phyloP scores from a whole-genome alignment of 2,888 invertebrate genomes.

The Nowickia ferox region DNA sequence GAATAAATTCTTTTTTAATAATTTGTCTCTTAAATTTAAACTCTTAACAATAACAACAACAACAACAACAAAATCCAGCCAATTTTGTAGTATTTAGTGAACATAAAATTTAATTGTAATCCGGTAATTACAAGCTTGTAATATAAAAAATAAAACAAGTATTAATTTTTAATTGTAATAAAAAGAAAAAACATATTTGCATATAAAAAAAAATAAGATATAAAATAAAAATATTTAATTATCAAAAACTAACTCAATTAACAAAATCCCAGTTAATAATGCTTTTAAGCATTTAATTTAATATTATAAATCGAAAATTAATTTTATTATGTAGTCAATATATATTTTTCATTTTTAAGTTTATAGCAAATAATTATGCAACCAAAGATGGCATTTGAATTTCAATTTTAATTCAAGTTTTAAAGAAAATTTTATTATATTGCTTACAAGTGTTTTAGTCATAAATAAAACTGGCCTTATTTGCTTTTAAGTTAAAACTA shows the following conservation, averaged over 20 bases:
- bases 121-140: constrained; percentile 54
- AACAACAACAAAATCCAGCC: constrained; percentile 59
- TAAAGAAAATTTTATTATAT: constrained; percentile 25
- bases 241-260: constrained; percentile 15
- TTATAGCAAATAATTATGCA: constrained; percentile 68
- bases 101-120: constrained; percentile 39
- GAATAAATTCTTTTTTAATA: constrained; percentile 27
- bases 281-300: constrained; percentile 53
- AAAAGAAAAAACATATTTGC: not conserved
- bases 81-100: constrained; percentile 65
- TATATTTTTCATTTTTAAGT: constrained; percentile 52
- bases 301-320: constrained; percentile 10
- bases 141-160: constrained; percentile 38
- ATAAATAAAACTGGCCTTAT: constrained; percentile 68
- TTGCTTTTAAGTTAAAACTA: constrained; percentile 69
- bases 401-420: constrained; percentile 31
- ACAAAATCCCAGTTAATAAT: constrained; percentile 58
- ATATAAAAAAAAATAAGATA: constrained; percentile 14
- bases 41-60: constrained; percentile 27
- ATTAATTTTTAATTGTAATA: constrained; percentile 39
- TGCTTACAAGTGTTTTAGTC: constrained; percentile 51
- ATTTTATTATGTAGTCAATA: constrained; percentile 55
- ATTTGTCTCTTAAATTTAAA: constrained; percentile 20
- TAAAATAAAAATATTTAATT: constrained; percentile 25
- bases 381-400: constrained; percentile 72